phyloP scores from a whole-genome alignment of 2,113 vertebrate genomes.

The Phrynocephalus versicolor region DNA sequence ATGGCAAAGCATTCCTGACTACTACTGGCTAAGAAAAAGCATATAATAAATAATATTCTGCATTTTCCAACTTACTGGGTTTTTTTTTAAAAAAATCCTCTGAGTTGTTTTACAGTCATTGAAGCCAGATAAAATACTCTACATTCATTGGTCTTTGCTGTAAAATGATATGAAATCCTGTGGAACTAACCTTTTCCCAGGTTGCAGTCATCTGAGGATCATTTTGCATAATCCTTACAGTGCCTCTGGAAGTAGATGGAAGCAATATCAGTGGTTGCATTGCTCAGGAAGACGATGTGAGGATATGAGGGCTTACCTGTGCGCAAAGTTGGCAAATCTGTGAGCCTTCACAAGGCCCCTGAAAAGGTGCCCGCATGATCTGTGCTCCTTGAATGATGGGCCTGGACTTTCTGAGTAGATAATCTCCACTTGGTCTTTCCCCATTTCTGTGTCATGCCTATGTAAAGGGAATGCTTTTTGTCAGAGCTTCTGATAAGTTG shows the following conservation, averaged over 20 bases:
- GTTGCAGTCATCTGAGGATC: background rate
- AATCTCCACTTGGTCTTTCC: background rate
- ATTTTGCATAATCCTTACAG: background rate
- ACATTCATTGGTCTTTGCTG: background rate
- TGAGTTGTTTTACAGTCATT: constrained; percentile 58
- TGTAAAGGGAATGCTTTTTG: background rate
- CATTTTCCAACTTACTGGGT: constrained; percentile 58
- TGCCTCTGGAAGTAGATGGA: background rate
- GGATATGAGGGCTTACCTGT: background rate
- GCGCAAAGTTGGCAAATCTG: background rate
- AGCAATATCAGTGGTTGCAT: background rate
- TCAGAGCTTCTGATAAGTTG: background rate
- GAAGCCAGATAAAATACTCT: constrained; percentile 50
- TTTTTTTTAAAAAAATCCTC: constrained; percentile 55
- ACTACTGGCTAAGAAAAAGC: constrained; percentile 36
- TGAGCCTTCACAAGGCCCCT: background rate
- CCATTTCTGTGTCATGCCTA: background rate
- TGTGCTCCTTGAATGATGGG: background rate
- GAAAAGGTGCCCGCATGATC: background rate
- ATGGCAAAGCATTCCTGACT: constrained; percentile 50
- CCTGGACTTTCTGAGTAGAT: background rate
- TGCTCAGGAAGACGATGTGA: background rate
- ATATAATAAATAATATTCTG: constrained; percentile 39
- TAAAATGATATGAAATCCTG: constrained; percentile 59
- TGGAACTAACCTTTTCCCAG: background rate